phyloP scores from a whole-genome alignment of 2,797 vertebrate genomes.

The Enteromius viviparus region DNA sequence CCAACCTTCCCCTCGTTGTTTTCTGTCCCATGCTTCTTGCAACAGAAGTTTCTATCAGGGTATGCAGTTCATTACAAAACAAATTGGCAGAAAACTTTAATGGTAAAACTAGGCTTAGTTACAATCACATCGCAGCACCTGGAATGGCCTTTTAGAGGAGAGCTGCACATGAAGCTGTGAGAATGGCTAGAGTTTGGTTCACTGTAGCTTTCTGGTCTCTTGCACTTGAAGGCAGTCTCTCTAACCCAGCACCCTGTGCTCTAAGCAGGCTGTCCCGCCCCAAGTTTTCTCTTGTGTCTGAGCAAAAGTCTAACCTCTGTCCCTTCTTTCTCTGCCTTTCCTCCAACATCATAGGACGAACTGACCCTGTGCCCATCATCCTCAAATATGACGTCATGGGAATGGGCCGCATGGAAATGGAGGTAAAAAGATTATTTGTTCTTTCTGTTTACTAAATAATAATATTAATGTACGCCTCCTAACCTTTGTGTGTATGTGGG shows the following conservation, averaged over 20 bases:
- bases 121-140: constrained; percentile 37
- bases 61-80: constrained; percentile 11
- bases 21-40: constrained; percentile 2
- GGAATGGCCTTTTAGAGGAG: constrained; percentile 15
- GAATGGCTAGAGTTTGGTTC: constrained; percentile 99
- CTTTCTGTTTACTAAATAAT: not conserved
- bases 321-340: constrained; percentile 72
- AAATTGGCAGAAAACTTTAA: constrained; percentile 30
- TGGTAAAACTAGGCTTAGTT: constrained; percentile 1
- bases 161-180: constrained; percentile 88
- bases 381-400: constrained; percentile 99
- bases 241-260: constrained; percentile 98
- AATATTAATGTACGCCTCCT: not conserved
- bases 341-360: constrained; percentile 83
- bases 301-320: constrained; percentile 66
- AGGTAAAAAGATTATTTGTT: constrained; percentile 77
- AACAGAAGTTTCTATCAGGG: not conserved
- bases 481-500: constrained; percentile 1
- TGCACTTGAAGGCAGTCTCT: constrained; percentile 99
- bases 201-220: constrained; percentile 99
- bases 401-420: constrained; percentile 99
- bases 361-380: constrained; percentile 96
- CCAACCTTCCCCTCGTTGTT: not conserved
- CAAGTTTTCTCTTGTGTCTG: constrained; percentile 62
- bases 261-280: constrained; percentile 78